Conservation (phyloP, 2,888 invertebrate genomes). For the Endotricha flammealis region DNA sequence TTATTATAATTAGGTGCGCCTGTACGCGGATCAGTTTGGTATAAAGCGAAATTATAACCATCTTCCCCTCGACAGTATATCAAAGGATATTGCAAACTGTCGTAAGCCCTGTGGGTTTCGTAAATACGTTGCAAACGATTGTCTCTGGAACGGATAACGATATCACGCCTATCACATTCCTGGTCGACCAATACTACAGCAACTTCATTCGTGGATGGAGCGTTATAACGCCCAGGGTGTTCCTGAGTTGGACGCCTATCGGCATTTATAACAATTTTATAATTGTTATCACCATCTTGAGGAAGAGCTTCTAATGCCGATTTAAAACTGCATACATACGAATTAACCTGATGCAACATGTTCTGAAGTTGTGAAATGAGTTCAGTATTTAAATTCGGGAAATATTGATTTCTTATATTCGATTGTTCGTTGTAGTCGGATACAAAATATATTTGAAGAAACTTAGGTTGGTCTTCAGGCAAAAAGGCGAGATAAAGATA, state of each 20-base stretch:
- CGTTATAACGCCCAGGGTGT: constrained; percentile 2
- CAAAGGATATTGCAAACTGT: constrained; percentile 34
- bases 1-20: constrained; percentile 9
- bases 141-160: constrained; percentile 34
- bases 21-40: constrained; percentile 5
- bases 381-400: constrained; percentile 15
- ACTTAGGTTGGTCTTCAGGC: constrained; percentile 2
- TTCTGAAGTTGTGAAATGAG: constrained; percentile 21
- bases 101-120: constrained; percentile 35
- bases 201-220: constrained; percentile 28
- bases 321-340: neutral
- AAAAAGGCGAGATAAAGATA: constrained; percentile 9
- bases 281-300: neutral
- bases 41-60: constrained; percentile 18
- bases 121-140: constrained; percentile 26
- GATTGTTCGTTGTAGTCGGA: neutral
- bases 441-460: constrained; percentile 6
- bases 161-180: constrained; percentile 25
- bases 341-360: constrained; percentile 21
- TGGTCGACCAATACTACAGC: constrained; percentile 28
- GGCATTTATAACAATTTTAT: constrained; percentile 7
- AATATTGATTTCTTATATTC: neutral
- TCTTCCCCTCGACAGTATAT: constrained; percentile 28
- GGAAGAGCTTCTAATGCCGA: neutral
- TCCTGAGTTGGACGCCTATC: constrained; percentile 2